phyloP scores from a whole-genome alignment of 2,113 vertebrate genomes.

The Corvus moneduloides region DNA sequence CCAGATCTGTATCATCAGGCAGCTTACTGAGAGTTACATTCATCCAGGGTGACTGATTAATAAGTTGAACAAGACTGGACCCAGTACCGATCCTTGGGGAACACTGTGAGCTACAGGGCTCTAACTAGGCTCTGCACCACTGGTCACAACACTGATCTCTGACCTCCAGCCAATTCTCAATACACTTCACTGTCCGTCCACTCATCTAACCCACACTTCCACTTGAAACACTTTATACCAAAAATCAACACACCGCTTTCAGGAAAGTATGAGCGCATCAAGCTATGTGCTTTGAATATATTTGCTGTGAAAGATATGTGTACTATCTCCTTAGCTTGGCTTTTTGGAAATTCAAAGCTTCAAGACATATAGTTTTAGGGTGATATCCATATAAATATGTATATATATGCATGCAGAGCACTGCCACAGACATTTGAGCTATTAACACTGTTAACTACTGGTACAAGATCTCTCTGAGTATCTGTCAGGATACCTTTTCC shows the following conservation, averaged over 20 bases:
- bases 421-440: not conserved
- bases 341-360: not conserved
- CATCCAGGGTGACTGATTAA: not conserved
- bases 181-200: not conserved
- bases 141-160: not conserved
- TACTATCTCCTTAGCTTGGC: not conserved
- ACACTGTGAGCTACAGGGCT: accelerated
- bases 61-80: not conserved
- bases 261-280: not conserved
- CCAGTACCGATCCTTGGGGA: accelerated
- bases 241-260: not conserved
- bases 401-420: not conserved
- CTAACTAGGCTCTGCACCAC: no score
- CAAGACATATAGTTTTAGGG: not conserved
- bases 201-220: not conserved
- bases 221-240: not conserved
- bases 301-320: not conserved
- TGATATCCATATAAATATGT: not conserved
- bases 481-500: not conserved
- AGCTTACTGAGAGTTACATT: not conserved
- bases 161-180: not conserved
- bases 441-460: not conserved
- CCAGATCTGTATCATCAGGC: not conserved
- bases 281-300: not conserved
- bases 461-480: not conserved